Conservation (phyloP, 2,888 invertebrate genomes). For the Leptothorax acervorum region DNA sequence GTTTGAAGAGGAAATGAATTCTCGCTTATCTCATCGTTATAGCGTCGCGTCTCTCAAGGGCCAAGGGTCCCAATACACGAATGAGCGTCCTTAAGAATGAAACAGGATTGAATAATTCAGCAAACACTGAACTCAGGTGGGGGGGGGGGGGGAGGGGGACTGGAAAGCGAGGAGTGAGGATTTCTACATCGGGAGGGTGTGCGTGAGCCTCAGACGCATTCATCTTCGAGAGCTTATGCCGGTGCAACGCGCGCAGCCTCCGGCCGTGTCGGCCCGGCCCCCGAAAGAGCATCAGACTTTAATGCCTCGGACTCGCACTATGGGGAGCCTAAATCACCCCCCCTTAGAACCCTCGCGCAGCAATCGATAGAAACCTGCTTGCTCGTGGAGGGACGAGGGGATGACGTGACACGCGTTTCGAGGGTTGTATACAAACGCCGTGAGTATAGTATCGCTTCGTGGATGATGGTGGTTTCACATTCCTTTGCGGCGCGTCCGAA, state of each 20-base stretch:
- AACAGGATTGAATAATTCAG: conserved; percentile 55
- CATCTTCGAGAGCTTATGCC: conserved; percentile 58
- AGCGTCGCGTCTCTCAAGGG: conserved; percentile 12
- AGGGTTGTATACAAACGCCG: conserved; percentile 30
- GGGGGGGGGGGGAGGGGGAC: conserved; percentile 16
- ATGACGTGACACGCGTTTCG: conserved; percentile 34
- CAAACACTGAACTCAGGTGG: conserved; percentile 28
- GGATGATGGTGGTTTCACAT: conserved; percentile 6
- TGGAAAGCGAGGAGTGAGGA: conserved; percentile 1
- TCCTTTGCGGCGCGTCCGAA: background rate
- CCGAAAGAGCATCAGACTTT: conserved; percentile 62
- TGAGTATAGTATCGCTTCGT: conserved; percentile 26
- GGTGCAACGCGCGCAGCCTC: conserved; percentile 51
- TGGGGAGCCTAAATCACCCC: conserved; percentile 67
- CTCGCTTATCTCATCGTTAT: conserved; percentile 23
- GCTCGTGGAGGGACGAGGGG: conserved; percentile 41
- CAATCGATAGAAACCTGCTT: conserved; percentile 73
- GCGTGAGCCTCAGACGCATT: conserved; percentile 57
- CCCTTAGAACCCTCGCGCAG: conserved; percentile 36
- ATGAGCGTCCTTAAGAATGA: conserved; percentile 37
- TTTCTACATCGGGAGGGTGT: conserved; percentile 1
- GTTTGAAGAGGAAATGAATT: background rate
- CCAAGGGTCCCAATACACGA: conserved; percentile 15
- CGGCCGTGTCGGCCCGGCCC: conserved; percentile 25
- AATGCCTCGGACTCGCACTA: conserved; percentile 54